Percentiles rank a stretch among this genome's conserved stretches.
phyloP scores from a whole-genome alignment of 2,113 vertebrate genomes.

The Syngnathus scovelli region DNA sequence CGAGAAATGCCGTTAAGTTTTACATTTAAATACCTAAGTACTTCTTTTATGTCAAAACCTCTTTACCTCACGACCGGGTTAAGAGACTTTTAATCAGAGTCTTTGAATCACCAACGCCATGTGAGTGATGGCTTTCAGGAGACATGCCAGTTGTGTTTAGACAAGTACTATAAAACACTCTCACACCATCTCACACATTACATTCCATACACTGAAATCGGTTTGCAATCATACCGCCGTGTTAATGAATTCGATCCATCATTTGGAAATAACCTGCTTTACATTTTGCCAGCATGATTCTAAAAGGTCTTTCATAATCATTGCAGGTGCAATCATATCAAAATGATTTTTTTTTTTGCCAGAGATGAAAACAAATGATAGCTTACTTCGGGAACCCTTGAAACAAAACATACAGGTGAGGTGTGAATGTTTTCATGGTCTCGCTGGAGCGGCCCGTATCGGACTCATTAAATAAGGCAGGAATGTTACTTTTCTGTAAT shows the following conservation, averaged over 20 bases:
- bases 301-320: slow-evolving; percentile 43
- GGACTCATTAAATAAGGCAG: neutral
- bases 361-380: neutral
- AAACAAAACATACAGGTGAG: neutral
- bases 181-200: slow-evolving; percentile 4
- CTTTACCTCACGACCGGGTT: slow-evolving; percentile 48
- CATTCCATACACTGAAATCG: slow-evolving; percentile 27
- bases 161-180: slow-evolving; percentile 20
- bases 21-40: slow-evolving; percentile 74
- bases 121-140: slow-evolving; percentile 29
- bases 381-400: neutral
- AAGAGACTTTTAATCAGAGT: slow-evolving; percentile 61
- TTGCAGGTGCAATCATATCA: slow-evolving; percentile 23
- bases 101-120: slow-evolving; percentile 32
- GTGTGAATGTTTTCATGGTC: too few relatives aligned
- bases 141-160: slow-evolving; percentile 4
- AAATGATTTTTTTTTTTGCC: slow-evolving; percentile 9
- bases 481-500: neutral
- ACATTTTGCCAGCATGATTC: slow-evolving; percentile 18
- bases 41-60: slow-evolving; percentile 30
- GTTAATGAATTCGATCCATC: slow-evolving; percentile 40
- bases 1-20: slow-evolving; percentile 59
- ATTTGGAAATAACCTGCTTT: slow-evolving; percentile 36
- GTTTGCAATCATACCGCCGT: slow-evolving; percentile 11
- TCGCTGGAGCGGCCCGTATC: neutral